Conservation (phyloP, 2,797 vertebrate species). For the Tokudaia muenninki region DNA sequence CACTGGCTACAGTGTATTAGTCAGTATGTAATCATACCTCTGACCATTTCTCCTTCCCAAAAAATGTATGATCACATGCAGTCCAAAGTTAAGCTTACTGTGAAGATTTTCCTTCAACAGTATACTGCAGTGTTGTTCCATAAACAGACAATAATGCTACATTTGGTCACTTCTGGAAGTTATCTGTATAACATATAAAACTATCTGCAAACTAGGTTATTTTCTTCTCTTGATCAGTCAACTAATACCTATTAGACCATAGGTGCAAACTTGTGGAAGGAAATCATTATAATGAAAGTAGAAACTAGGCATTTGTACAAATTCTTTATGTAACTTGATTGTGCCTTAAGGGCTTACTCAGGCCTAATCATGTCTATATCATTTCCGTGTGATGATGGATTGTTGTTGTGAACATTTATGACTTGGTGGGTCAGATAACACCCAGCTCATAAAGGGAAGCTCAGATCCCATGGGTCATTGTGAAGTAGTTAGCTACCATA, state of each 20-base stretch:
- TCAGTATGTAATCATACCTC: not conserved
- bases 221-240: not conserved
- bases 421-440: not conserved
- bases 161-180: not conserved
- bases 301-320: not conserved
- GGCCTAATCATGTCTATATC: not conserved
- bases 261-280: not conserved
- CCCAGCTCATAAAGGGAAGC: not conserved
- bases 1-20: not conserved
- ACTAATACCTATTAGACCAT: not conserved
- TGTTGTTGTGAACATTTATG: not conserved
- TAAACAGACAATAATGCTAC: not conserved
- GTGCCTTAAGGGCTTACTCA: not conserved
- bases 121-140: not conserved
- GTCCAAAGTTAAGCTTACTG: no score
- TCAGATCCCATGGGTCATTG: not conserved
- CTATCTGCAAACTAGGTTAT: not conserved
- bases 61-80: not conserved
- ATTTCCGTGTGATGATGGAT: not conserved
- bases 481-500: not conserved
- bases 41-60: not conserved
- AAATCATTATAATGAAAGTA: not conserved
- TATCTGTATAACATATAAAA: not conserved
- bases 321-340: not conserved
- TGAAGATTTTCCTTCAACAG: not conserved